Evolutionary conservation across 2,888 invertebrate species (phyloP).

Genomic region (Parelbella ahira): DNA sequence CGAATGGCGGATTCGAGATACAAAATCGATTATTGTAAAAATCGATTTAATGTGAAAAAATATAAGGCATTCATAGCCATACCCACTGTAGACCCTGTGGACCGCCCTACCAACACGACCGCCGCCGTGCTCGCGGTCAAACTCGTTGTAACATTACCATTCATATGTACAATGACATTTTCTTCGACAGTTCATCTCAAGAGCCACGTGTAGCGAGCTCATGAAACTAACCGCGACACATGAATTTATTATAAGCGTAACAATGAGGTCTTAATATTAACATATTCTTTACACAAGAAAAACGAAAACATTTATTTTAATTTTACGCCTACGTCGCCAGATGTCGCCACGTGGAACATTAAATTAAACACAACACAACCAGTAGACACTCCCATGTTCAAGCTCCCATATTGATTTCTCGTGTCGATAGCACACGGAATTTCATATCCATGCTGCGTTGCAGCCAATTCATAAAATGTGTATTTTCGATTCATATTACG

Average conservation of each 20-base stretch:
- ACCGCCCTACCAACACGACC: slow-evolving; percentile 52
- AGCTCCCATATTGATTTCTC: too few species aligned
- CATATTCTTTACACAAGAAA: slow-evolving; percentile 27
- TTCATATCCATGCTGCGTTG: too few species aligned
- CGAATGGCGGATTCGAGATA: slow-evolving; percentile 21
- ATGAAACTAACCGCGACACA: slow-evolving; percentile 38
- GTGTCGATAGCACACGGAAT: too few species aligned
- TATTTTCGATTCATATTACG: too few species aligned
- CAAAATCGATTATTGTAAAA: not conserved
- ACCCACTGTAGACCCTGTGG: slow-evolving; percentile 72
- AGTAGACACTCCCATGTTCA: too few species aligned
- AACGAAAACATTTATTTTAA: slow-evolving; percentile 18
- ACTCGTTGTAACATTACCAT: slow-evolving; percentile 59
- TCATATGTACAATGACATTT: slow-evolving; percentile 34
- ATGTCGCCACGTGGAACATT: slow-evolving; percentile 5
- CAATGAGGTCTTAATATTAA: slow-evolving; percentile 39
- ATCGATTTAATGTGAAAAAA: slow-evolving; percentile 1
- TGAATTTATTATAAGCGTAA: slow-evolving; percentile 48
- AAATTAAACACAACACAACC: not conserved
- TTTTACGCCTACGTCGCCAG: slow-evolving; percentile 24
- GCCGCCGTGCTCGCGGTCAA: slow-evolving; percentile 55
- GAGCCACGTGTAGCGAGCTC: not conserved
- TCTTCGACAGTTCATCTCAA: slow-evolving; percentile 33
- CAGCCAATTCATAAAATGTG: too few species aligned
- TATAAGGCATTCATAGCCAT: slow-evolving; percentile 27